phyloP scores from a whole-genome alignment of 2,797 vertebrate genomes.

The Muscicapa striata region DNA sequence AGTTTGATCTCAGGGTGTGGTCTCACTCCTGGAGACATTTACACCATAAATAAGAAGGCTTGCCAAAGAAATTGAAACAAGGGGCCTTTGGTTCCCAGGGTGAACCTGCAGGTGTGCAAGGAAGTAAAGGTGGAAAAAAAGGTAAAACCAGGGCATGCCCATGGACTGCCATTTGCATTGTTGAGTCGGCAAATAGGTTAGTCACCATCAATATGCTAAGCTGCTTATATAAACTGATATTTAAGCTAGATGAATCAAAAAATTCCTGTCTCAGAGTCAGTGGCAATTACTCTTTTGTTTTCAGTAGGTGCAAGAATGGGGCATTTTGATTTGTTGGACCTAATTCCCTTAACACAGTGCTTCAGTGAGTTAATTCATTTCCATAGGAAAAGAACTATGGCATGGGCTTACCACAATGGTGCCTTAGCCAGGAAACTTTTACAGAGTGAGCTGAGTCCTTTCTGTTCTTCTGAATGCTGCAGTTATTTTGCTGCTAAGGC shows the following conservation, averaged over 20 bases:
- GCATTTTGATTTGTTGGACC: background rate
- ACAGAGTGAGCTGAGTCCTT: background rate
- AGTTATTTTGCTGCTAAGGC: background rate
- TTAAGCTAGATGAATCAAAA: background rate
- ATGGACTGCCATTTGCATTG: background rate
- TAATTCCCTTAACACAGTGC: background rate
- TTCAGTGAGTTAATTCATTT: background rate
- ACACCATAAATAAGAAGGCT: background rate
- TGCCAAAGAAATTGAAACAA: background rate
- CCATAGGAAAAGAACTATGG: background rate
- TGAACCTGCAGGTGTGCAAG: background rate
- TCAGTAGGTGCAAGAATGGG: background rate
- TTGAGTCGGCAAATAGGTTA: background rate
- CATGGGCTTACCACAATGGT: rapidly evolving
- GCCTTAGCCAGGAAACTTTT: background rate
- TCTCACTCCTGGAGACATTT: background rate
- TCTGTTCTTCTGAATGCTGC: background rate
- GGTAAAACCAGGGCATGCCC: background rate
- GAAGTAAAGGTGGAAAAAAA: background rate
- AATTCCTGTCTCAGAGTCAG: background rate
- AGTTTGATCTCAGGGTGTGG: background rate
- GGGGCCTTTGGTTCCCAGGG: background rate
- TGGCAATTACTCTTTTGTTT: background rate
- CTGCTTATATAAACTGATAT: background rate
- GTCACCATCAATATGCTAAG: background rate